A percentile compares a stretch with the other conserved stretches of the same genome.
phyloP scores from a whole-genome alignment of 2,797 vertebrate species.

The Kryptopterus vitreolus region DNA sequence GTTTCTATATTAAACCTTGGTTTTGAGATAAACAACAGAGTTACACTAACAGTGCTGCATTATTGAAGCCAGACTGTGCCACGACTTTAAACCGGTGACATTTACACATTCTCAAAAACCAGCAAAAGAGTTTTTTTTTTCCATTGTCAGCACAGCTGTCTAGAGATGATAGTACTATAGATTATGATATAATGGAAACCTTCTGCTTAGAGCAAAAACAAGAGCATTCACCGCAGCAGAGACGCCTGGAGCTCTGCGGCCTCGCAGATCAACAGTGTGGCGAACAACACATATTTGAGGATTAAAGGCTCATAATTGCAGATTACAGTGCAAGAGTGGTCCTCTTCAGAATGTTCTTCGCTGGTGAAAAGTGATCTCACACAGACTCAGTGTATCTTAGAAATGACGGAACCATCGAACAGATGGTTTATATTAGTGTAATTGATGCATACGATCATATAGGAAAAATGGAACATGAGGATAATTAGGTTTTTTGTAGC shows the following conservation, averaged over 20 bases:
- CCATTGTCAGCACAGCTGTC: constrained; percentile 55
- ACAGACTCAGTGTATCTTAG: constrained; percentile 19
- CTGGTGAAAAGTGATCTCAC: constrained; percentile 40
- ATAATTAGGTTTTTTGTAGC: constrained; percentile 1
- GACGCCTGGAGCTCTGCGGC: constrained; percentile 24
- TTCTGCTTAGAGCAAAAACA: constrained; percentile 44
- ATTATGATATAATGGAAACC: constrained; percentile 42
- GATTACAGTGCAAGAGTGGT: constrained; percentile 31
- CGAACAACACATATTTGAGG: constrained; percentile 35
- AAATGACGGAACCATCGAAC: constrained; percentile 22
- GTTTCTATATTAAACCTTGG: constrained; percentile 5
- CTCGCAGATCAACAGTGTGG: constrained; percentile 27
- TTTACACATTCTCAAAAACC: constrained; percentile 58
- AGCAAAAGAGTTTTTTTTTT: constrained; percentile 51
- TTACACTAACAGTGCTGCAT: constrained; percentile 27
- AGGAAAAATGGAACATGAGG: neutral
- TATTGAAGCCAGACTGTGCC: constrained; percentile 58
- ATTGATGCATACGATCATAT: neutral
- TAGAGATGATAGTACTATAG: constrained; percentile 24
- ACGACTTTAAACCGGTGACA: constrained; percentile 45
- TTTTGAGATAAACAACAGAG: constrained; percentile 30
- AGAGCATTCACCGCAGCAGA: constrained; percentile 35
- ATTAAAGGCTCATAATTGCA: constrained; percentile 42
- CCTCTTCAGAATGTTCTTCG: constrained; percentile 35
- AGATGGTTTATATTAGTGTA: constrained; percentile 31